These are phyloP conservation scores for Meloidogyne exigua DNA, from an alignment of 1,140 invertebrate species.

Conservation along the genomic window DNA sequence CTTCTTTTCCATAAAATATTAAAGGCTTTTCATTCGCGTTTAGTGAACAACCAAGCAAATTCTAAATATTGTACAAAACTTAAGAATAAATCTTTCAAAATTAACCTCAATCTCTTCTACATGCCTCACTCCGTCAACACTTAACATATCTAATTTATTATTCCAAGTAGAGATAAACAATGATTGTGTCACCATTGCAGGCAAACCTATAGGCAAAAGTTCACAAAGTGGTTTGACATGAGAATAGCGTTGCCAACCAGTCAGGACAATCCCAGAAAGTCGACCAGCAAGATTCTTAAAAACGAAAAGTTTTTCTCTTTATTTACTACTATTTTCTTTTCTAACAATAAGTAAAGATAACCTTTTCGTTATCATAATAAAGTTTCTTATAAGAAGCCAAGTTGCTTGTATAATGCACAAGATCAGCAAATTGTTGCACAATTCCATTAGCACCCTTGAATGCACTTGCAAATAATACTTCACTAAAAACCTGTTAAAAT, in stretches of 20 bases:
- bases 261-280: conserved; percentile 41
- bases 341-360: background rate
- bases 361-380: conserved; percentile 24
- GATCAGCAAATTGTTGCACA: conserved; percentile 45
- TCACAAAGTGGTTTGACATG: conserved; percentile 89
- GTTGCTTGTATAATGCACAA: conserved; percentile 45
- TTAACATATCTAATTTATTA: background rate
- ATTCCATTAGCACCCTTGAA: conserved; percentile 57
- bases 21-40: background rate
- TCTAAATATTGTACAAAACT: background rate
- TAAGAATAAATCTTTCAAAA: background rate
- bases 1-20: background rate
- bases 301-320: background rate
- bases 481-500: conserved; percentile 38
- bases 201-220: conserved; percentile 76
- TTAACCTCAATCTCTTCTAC: background rate
- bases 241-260: conserved; percentile 70
- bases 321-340: too few species aligned
- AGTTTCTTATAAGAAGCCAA: conserved; percentile 48
- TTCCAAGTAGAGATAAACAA: conserved; percentile 26
- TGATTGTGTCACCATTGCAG: conserved; percentile 69
- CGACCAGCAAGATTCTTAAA: conserved; percentile 9
- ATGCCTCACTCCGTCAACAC: background rate
- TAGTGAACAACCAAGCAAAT: conserved; percentile 17
- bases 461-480: conserved; percentile 45